phyloP scores from a whole-genome alignment of 2,888 invertebrate species.

The Brachyptera risi region DNA sequence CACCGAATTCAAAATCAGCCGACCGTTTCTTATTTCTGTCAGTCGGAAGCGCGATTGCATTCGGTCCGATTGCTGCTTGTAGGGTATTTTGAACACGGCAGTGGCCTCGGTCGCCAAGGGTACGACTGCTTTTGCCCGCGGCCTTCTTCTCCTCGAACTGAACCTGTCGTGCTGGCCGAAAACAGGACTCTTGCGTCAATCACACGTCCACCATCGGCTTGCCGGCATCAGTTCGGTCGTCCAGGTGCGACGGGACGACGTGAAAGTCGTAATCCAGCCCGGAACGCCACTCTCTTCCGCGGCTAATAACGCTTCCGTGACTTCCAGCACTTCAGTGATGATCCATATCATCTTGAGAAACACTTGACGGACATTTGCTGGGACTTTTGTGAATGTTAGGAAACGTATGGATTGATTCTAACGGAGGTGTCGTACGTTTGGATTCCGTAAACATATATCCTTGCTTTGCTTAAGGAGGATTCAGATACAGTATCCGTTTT shows the following conservation, averaged over 20 bases:
- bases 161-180: conserved; percentile 22
- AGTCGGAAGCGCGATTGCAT: not conserved
- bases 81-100: not conserved
- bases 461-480: conserved; percentile 30
- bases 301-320: conserved; percentile 41
- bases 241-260: conserved; percentile 29
- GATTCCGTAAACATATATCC: conserved; percentile 14
- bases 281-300: conserved; percentile 38
- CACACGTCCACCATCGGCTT: conserved; percentile 21
- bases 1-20: conserved; percentile 5
- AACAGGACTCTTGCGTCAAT: conserved; percentile 28
- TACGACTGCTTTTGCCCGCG: not conserved
- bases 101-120: not conserved
- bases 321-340: conserved; percentile 42
- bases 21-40: not conserved
- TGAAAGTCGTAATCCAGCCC: conserved; percentile 20
- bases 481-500: conserved; percentile 35
- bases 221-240: conserved; percentile 26
- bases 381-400: too few relatives aligned
- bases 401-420: not conserved
- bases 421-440: not conserved
- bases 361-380: not conserved
- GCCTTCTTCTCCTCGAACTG: conserved; percentile 2
- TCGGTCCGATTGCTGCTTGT: not conserved
- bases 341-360: conserved; percentile 19